Percentiles rank a stretch among this genome's conserved stretches.
These are phyloP conservation scores for Catharus ustulatus DNA, from an alignment of 2,797 vertebrate species.

Conservation along the genomic window DNA sequence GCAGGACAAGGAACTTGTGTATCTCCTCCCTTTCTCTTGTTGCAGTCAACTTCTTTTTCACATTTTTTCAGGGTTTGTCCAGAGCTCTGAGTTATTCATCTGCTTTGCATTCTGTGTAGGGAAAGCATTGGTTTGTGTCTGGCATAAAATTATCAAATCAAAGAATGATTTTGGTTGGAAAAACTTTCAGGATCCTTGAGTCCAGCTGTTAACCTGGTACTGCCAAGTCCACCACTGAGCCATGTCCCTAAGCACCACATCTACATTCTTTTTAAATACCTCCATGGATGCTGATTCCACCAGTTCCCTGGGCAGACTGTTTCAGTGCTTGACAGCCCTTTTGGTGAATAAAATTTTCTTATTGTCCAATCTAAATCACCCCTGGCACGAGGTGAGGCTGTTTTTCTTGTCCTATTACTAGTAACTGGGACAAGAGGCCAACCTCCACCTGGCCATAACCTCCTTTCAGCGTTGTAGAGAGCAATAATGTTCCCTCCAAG, in stretches of 20 bases:
- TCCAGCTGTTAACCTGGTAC: neutral
- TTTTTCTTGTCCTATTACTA: neutral
- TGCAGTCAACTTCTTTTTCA: neutral
- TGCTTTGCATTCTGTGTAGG: neutral
- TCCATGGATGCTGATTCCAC: neutral
- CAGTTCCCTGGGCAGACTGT: neutral
- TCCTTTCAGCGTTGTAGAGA: neutral
- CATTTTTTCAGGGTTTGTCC: neutral
- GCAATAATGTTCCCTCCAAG: fast-evolving
- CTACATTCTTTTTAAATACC: neutral
- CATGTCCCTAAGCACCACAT: neutral
- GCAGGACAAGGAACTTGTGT: neutral
- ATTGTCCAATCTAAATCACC: neutral
- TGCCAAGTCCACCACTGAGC: neutral
- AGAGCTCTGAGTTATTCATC: neutral
- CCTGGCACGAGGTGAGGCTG: fast-evolving
- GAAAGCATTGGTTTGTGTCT: neutral
- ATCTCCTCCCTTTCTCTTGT: neutral
- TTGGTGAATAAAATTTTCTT: neutral
- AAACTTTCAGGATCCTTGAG: neutral
- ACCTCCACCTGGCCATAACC: neutral
- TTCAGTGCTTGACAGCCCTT: neutral
- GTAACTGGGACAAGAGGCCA: neutral
- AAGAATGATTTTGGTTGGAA: neutral
- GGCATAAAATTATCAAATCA: neutral